Conservation (phyloP, 2,797 vertebrate species). For the Rhinichthys osculus region DNA sequence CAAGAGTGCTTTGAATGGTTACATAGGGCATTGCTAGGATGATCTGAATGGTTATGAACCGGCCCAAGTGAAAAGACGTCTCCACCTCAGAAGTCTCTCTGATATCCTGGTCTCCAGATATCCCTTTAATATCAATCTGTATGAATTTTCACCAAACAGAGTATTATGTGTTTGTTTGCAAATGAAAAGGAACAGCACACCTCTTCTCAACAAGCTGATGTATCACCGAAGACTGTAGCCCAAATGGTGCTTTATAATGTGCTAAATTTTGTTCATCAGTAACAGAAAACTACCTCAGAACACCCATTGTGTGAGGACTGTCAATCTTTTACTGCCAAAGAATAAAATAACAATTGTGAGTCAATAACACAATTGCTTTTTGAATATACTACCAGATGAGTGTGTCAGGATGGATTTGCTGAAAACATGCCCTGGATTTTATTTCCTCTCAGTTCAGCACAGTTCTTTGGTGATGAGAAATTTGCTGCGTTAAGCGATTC, state of each 20-base stretch:
- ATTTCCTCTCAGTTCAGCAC: slow-evolving; percentile 69
- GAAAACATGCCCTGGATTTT: slow-evolving; percentile 68
- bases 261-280: neutral
- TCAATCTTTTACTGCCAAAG: slow-evolving; percentile 16
- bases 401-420: slow-evolving; percentile 36
- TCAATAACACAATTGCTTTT: slow-evolving; percentile 36
- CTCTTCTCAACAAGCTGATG: neutral
- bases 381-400: slow-evolving; percentile 5
- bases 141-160: neutral
- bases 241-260: neutral
- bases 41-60: neutral
- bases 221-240: neutral
- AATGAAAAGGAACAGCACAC: neutral
- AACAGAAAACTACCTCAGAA: neutral
- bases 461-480: slow-evolving; percentile 66
- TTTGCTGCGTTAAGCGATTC: slow-evolving; percentile 69
- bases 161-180: too few species aligned
- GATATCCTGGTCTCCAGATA: neutral
- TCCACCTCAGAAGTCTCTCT: neutral
- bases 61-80: neutral
- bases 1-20: neutral
- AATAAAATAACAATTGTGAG: slow-evolving; percentile 31
- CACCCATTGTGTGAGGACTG: neutral
- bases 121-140: neutral
- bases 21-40: neutral